phyloP scores from a whole-genome alignment of 2,113 vertebrate genomes.

The Strigops habroptila region DNA sequence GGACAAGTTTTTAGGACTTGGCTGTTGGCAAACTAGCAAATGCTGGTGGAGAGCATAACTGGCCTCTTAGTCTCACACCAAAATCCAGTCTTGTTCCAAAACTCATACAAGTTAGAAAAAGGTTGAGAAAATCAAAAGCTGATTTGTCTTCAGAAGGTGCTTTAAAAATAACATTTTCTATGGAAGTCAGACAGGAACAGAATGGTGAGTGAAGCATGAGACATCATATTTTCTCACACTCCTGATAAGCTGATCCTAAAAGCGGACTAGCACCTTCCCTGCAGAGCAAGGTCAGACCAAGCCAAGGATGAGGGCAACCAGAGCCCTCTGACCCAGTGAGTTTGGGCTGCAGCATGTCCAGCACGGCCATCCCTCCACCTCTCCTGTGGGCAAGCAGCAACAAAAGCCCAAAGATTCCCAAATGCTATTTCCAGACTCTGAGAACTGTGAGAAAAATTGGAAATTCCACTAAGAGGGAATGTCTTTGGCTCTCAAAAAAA shows the following conservation, averaged over 20 bases:
- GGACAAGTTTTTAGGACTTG: not conserved
- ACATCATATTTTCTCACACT: not conserved
- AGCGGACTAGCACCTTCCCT: not conserved
- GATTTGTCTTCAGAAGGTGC: not conserved
- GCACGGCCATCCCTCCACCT: not conserved
- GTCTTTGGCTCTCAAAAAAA: not conserved
- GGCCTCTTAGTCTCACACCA: not conserved
- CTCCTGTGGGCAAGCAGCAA: not conserved
- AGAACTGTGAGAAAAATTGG: not conserved
- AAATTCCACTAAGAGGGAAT: not conserved
- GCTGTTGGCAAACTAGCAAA: not conserved
- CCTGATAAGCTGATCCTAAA: not conserved
- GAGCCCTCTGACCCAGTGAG: not conserved
- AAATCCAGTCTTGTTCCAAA: not conserved
- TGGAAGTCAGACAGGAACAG: not conserved
- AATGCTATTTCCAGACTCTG: not conserved
- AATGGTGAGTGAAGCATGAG: fast-evolving
- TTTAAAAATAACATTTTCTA: not conserved
- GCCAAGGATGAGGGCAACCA: not conserved
- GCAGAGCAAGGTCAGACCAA: not conserved
- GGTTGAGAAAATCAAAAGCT: not conserved
- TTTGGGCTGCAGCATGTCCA: not conserved
- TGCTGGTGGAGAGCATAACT: not conserved
- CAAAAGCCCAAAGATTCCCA: not conserved
- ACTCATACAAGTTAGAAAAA: not conserved